Evolutionary conservation across 2,113 vertebrate genomes (phyloP).

Genomic region (Laticauda colubrina): DNA sequence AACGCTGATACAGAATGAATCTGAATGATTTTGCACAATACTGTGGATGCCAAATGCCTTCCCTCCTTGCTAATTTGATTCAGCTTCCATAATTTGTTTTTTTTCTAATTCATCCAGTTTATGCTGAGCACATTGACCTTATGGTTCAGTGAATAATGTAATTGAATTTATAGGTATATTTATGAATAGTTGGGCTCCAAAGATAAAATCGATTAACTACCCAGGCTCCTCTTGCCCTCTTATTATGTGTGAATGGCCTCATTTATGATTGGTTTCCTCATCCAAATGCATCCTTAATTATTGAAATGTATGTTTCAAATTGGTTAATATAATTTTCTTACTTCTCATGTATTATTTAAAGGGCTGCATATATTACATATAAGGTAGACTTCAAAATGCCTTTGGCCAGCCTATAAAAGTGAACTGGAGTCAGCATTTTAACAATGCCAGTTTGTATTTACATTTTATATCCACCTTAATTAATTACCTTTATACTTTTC

Average conservation of each 20-base stretch:
- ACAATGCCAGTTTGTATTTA: constrained; percentile 19
- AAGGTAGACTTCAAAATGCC: neutral
- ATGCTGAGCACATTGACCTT: neutral
- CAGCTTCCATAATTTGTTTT: neutral
- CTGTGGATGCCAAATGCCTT: neutral
- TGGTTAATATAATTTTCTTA: constrained; percentile 9
- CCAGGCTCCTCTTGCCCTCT: neutral
- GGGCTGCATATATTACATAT: constrained; percentile 27
- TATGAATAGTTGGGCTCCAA: neutral
- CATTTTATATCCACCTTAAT: constrained; percentile 26
- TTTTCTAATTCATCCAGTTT: neutral
- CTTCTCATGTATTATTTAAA: neutral
- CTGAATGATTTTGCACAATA: neutral
- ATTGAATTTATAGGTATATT: neutral
- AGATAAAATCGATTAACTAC: neutral
- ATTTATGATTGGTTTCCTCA: constrained; percentile 3
- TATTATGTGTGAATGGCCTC: neutral
- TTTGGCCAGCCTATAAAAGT: constrained; percentile 25
- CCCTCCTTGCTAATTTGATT: neutral
- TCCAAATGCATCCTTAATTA: constrained; percentile 48
- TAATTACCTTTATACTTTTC: neutral
- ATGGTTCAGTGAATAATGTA: neutral
- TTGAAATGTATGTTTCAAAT: constrained; percentile 28
- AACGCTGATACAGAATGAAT: neutral
- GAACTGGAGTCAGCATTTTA: constrained; percentile 32